Evolutionary conservation across 2,113 vertebrate genomes (phyloP).

Genomic region (Silurus glanis): DNA sequence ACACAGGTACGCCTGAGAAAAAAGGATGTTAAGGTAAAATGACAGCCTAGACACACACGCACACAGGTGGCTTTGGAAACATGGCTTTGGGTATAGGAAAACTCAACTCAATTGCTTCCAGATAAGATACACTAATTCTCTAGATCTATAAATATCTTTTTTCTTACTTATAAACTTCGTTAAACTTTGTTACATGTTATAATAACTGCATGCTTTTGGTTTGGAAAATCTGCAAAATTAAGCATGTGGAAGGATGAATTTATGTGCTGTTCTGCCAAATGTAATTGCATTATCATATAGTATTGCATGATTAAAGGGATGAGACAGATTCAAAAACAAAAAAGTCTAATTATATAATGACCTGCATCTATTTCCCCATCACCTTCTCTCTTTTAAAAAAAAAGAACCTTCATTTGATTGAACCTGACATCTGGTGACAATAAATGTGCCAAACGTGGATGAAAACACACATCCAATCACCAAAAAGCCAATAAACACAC

Average conservation of each 20-base stretch:
- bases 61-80: neutral
- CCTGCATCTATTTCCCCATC: neutral
- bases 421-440: constrained; percentile 8
- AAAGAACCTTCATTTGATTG: neutral
- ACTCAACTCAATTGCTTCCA: neutral
- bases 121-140: neutral
- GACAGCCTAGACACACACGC: neutral
- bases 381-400: neutral
- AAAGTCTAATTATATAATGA: constrained; percentile 38
- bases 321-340: constrained; percentile 19
- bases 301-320: constrained; percentile 33
- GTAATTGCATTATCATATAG: constrained; percentile 40
- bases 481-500: constrained; percentile 23
- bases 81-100: neutral
- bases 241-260: constrained; percentile 34
- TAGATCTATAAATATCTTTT: neutral
- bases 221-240: constrained; percentile 18
- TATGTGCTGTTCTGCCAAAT: neutral
- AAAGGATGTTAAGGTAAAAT: neutral
- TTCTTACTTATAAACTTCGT: neutral
- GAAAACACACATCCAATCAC: neutral
- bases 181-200: neutral
- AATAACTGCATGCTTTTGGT: neutral
- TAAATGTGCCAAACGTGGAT: neutral
- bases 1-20: neutral